Base-by-base conservation (phyloP, 2,888 invertebrate genomes). In the Clitarchus hookeri region DNA sequence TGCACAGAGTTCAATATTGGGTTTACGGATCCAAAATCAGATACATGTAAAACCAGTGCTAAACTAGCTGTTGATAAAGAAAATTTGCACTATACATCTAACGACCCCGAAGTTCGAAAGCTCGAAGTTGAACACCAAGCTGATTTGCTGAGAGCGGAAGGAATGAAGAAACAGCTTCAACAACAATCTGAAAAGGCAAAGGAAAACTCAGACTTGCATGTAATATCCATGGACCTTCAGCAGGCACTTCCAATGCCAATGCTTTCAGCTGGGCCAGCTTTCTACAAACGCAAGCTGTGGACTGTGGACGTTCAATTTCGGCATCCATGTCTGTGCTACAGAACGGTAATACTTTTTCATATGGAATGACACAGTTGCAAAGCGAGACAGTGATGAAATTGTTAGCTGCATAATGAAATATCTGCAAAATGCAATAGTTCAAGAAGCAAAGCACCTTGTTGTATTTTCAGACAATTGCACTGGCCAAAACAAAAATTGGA, bases 251-350 rank as follows among this genome's bases (percentile, higher is more conserved):
- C 13, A 26, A 79, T n/a, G 6, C 79, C 6, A 12, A 79, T 79
- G 79, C n/a, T n/a, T 25, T 79, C 25, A 12, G 12, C 79, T n/a
- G 25, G 79, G 23, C 25, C 79, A 26, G 79, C 25, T 78, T 78
- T 78, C 26, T 78, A 78, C 79, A 79, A 79, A 79, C 79, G 79
- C 27, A 79, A 79, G 27, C 25, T 79, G 27, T n/a, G 79, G 79
- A 79, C 25, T 79, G 27, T n/a, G 79, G 79, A 79, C 79, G 9
- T 79, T 79, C 13, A n/a, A 79, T 79, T 25, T 79, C 23, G 79
- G 25, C 27, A 79, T 79, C 27, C 79, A n/a, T 13, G 79, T 19
- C 79, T 79, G 79, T 79, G 27, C 27, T 26, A n/a, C 6, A 26
- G 79, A 79, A 4, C 9, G 79, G 27, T 12, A n/a, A 19, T n/a